Evolutionary conservation across 2,888 invertebrate species (phyloP).

Genomic region (Psylliodes chrysocephalus): DNA sequence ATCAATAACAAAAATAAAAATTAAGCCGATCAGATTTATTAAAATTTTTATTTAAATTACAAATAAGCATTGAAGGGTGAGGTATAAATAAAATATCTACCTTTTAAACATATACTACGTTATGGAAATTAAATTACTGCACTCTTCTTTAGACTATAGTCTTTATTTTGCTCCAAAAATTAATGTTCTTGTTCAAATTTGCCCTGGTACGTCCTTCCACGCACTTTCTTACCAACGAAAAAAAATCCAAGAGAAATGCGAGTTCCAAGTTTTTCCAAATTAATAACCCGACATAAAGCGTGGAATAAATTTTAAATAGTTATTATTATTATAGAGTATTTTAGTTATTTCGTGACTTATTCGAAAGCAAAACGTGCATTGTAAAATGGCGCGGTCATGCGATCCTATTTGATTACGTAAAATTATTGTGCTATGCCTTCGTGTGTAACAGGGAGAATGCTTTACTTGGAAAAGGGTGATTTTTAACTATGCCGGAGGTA

Average conservation of each 20-base stretch:
- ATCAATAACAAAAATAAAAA: too few relatives aligned
- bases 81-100: too few relatives aligned
- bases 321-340: slow-evolving; percentile 10
- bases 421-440: slow-evolving; percentile 3
- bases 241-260: neutral
- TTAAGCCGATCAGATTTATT: too few relatives aligned
- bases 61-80: too few relatives aligned
- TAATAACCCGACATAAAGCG: slow-evolving; percentile 1
- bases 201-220: slow-evolving; percentile 1
- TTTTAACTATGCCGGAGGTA: neutral
- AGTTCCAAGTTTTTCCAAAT: slow-evolving; percentile 1
- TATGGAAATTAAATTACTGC: too few relatives aligned
- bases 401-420: slow-evolving; percentile 9
- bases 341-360: slow-evolving; percentile 8
- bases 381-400: slow-evolving; percentile 14
- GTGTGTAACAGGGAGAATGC: neutral
- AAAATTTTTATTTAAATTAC: too few relatives aligned
- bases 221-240: neutral
- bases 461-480: slow-evolving; percentile 10
- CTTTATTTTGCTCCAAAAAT: too few relatives aligned
- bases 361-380: slow-evolving; percentile 2
- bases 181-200: too few relatives aligned
- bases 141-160: too few relatives aligned
- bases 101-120: too few relatives aligned
- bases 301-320: slow-evolving; percentile 15